Evolutionary conservation across 1,140 invertebrate genomes (phyloP).

Genomic region (Drosophila mauritiana): DNA sequence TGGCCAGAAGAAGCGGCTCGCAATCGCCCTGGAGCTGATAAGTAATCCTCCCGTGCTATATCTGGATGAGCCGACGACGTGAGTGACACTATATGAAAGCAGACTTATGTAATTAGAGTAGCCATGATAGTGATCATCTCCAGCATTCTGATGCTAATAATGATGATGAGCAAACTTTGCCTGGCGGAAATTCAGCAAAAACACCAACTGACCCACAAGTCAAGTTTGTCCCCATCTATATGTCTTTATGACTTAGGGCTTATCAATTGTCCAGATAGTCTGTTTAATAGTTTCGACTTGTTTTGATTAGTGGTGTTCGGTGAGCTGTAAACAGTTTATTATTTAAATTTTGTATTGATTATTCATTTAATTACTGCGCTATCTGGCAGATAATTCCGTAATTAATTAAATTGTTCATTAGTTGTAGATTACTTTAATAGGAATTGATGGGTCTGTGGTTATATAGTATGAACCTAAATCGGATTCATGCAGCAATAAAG

Average conservation of each 20-base stretch:
- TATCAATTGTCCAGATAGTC: constrained; percentile 26
- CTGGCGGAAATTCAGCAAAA: constrained; percentile 42
- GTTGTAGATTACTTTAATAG: constrained; percentile 13
- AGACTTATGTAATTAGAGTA: constrained; percentile 35
- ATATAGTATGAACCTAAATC: not conserved
- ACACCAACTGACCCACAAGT: constrained; percentile 45
- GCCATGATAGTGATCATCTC: constrained; percentile 30
- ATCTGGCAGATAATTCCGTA: not conserved
- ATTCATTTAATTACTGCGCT: constrained; percentile 22
- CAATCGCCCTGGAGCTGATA: constrained; percentile 93
- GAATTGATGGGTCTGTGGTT: not conserved
- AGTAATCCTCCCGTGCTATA: constrained; percentile 96
- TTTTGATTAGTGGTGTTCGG: constrained; percentile 14
- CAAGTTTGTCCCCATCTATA: constrained; percentile 43
- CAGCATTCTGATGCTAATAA: constrained; percentile 14
- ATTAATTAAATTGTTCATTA: constrained; percentile 14
- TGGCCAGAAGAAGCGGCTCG: constrained; percentile 94
- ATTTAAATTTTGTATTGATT: constrained; percentile 23
- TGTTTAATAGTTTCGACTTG: constrained; percentile 4
- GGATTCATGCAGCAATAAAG: not conserved
- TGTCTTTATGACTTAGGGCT: constrained; percentile 3
- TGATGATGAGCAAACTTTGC: constrained; percentile 30
- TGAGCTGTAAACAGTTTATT: constrained; percentile 22
- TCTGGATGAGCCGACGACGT: constrained; percentile 97
- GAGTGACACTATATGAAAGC: constrained; percentile 74